Base-by-base conservation (phyloP, 2,113 vertebrate species). In the Damaliscus lunatus region DNA sequence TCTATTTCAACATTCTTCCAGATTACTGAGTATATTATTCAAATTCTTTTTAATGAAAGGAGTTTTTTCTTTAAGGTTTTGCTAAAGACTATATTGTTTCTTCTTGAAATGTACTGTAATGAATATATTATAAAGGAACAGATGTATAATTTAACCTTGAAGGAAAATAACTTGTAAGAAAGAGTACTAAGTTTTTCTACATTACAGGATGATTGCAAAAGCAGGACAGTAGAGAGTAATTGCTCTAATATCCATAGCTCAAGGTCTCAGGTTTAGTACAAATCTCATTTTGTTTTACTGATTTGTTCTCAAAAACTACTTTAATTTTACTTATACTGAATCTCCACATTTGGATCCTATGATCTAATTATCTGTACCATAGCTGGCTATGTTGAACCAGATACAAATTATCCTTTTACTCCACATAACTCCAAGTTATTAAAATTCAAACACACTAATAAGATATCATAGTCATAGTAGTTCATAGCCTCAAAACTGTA, bases 81-180 rank as follows among this genome's bases (percentile, higher is more conserved):
- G 25, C 23, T 89, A 52, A 8, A 90, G 59, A 62, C 5, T 55
- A 1, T 77, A 91, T 71, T 91, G 15, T 77, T 95, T 96, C 74
- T 55, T 85, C 52, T 67, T 84, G 60, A 90, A 88, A 82, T 86
- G 3, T 83, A 31, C 19, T 91, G 8, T 84, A 59, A 88, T 94
- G 36, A 96, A 94, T 93, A 88, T 52, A 88, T 88, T 90, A 84
- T 43, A 87, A 86, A 80, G 21, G 17, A 14, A 94, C 12, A 88
- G 40, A 53, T 19, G 23, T 97, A 40, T 90, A 90, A 88, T 82
- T 95, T 93, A 96, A 88, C 8, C 71, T 91, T 82, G 67, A n/a
- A 90, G 46, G n/a, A 97, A 97, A 95, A 97, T 88, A 97, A 96
- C 59, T 95, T 94, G 57, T 40, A 90, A 90, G 43, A 87, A 94